A percentile compares a stretch with the other conserved stretches of the same genome.
These are phyloP conservation scores for Porites australiensis DNA, from an alignment of 64 coral and sea anemone genomes.

Conservation along the genomic window DNA sequence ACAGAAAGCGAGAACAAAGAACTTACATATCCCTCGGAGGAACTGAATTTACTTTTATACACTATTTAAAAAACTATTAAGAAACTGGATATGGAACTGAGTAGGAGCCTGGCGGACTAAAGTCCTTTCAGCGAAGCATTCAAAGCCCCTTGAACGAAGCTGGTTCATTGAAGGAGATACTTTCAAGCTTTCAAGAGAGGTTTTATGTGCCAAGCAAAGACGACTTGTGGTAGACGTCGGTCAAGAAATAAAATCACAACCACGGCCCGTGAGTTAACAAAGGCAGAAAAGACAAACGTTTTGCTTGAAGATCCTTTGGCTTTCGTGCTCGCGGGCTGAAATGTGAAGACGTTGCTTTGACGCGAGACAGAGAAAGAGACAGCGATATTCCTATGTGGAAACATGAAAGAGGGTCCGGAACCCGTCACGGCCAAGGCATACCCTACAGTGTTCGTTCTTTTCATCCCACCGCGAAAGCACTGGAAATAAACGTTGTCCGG, in stretches of 20 bases:
- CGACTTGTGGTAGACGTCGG: background rate
- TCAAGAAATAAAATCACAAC: background rate
- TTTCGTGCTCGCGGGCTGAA: slow-evolving; percentile 7
- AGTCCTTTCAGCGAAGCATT: slow-evolving; percentile 7
- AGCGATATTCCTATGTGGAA: slow-evolving; percentile 13
- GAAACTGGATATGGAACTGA: slow-evolving; percentile 29
- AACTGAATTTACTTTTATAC: background rate
- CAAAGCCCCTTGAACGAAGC: too few species aligned
- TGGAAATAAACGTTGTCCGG: background rate
- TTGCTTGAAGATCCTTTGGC: background rate
- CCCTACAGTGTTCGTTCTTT: slow-evolving; percentile 2
- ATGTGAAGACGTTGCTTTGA: background rate
- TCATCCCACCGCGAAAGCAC: slow-evolving; percentile 14
- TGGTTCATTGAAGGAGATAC: slow-evolving; percentile 48
- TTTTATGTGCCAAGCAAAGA: background rate
- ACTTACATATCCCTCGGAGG: background rate
- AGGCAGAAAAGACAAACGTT: background rate
- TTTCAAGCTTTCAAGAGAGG: slow-evolving; percentile 15
- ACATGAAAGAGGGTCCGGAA: background rate
- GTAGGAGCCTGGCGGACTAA: slow-evolving; percentile 44
- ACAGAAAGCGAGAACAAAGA: background rate
- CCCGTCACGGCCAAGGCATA: background rate
- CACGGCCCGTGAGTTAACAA: background rate
- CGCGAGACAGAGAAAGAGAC: background rate
- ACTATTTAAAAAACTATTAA: slow-evolving; percentile 38